phyloP scores from a whole-genome alignment of 2,888 invertebrate genomes.

The Spisula solida region DNA sequence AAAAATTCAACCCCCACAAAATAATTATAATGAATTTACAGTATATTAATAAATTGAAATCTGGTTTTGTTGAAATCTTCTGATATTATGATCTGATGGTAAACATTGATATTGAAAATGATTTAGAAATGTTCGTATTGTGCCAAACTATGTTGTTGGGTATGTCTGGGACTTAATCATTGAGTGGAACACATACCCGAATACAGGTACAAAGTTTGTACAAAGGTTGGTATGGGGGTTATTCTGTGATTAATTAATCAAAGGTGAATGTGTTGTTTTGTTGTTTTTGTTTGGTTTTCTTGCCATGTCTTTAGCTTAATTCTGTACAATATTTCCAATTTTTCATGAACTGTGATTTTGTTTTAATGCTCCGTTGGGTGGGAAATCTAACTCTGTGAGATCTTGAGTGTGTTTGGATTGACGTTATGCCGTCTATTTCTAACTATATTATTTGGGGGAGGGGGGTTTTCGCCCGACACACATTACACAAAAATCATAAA shows the following conservation, averaged over 20 bases:
- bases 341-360: background rate
- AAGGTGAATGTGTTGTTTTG: background rate
- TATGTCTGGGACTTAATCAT: background rate
- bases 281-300: background rate
- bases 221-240: background rate
- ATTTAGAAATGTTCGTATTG: background rate
- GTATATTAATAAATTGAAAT: too few relatives aligned
- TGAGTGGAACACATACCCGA: too few relatives aligned
- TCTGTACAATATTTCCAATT: background rate
- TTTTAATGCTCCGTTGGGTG: background rate
- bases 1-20: too few relatives aligned
- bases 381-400: too few relatives aligned
- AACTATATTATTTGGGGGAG: too few relatives aligned
- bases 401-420: too few relatives aligned
- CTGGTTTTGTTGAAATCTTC: background rate
- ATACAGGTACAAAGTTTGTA: background rate
- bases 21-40: too few relatives aligned
- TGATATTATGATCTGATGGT: background rate
- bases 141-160: background rate
- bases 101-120: background rate
- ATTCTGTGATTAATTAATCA: constrained; percentile 3
- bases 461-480: too few relatives aligned
- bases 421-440: too few relatives aligned
- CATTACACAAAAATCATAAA: too few relatives aligned
- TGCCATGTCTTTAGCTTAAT: background rate